Base-by-base conservation (phyloP, 2,888 invertebrate species). In the Andrena trimmerana region DNA sequence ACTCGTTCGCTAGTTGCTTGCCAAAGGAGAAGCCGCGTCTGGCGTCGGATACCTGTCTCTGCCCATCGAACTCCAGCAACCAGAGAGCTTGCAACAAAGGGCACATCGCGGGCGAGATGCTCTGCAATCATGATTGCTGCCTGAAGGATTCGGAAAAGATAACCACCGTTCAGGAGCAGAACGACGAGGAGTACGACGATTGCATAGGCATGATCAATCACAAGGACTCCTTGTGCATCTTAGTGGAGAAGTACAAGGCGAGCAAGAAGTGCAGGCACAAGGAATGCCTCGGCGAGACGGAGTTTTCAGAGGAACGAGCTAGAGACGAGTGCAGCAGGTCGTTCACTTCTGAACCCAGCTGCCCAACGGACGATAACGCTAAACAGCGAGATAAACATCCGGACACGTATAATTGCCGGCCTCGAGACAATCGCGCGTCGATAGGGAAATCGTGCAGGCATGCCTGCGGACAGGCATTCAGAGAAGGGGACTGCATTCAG, bases 211-310 rank as follows among this genome's bases (percentile, higher is more conserved):
- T 84, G 52, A 89, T 93, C 59, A 86, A 90, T 79, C 93, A 92
- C 85, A 92, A 92, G 78, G 93, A 93, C 73, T 93, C 93, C 31
- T 75, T 93, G 86, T 89, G 92, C 29, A 90, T 93, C 66, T 82
- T 93, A 57, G 90, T 91, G 78, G 90, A 93, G 42, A 92, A 92
- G 83, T 92, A 82, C 74, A 88, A 81, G 69, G 71, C 77, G 16
- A 72, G 63, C 36, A 81, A 78, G 24, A 87, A 75, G 50, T 80
- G 75, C 42, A 77, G 68, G 20, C 76, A 62, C 24, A 75, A 67
- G 16, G 33, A 73, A 24, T 67, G 65, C 27, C 2, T 16, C 10
- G 73, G 50, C 7, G 68, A 65, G 0, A 1, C 10, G 8, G 72
- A 71, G 24, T 65, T 54, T 33, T 52, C 62, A 4, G 71, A 31